phyloP scores from a whole-genome alignment of 2,888 invertebrate genomes.

The Macaria liturata region DNA sequence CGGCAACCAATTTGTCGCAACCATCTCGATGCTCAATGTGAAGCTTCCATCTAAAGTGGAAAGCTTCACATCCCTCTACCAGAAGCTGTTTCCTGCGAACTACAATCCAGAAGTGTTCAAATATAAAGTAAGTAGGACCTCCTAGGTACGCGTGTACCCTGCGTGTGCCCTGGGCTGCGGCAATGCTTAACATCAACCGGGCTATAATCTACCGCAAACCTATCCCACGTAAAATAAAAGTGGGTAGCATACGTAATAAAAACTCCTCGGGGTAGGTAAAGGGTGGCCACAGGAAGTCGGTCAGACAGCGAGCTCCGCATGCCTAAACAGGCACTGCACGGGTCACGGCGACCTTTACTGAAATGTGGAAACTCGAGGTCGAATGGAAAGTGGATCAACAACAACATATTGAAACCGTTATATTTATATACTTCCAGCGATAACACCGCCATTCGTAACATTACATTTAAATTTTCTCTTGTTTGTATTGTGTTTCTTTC shows the following conservation, averaged over 20 bases:
- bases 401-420: no score
- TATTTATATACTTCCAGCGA: no score
- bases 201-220: no score
- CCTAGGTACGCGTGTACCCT: no score
- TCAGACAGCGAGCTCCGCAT: conserved; percentile 45
- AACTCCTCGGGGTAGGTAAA: conserved; percentile 5
- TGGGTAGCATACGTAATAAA: neutral
- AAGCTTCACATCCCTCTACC: neutral
- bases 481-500: no score
- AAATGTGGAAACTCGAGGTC: conserved; percentile 19
- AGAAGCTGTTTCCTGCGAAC: no score
- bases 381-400: conserved; percentile 1
- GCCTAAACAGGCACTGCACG: conserved; percentile 37
- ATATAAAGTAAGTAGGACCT: neutral
- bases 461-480: no score
- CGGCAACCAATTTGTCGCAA: no score
- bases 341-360: conserved; percentile 26
- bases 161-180: no score
- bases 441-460: no score
- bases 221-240: no score
- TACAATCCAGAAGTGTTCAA: neutral
- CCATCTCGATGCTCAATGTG: neutral
- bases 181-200: no score
- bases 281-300: conserved; percentile 38
- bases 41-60: neutral